Conservation (phyloP, 2,113 vertebrate genomes). For the Canis aureus region DNA sequence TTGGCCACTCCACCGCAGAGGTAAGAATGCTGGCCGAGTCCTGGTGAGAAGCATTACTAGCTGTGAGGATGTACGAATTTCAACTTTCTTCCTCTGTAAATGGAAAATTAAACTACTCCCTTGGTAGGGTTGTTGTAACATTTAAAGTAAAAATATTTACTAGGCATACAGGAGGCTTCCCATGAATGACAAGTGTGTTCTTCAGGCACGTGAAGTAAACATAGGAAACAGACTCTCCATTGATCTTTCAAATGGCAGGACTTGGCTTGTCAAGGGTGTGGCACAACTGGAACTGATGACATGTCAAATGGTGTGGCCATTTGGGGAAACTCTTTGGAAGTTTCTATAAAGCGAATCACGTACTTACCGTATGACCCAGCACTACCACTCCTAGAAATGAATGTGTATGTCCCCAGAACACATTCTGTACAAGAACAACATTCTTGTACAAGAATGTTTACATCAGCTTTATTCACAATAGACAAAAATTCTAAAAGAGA, state of each 20-base stretch:
- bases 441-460: not conserved
- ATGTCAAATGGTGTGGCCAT: not conserved
- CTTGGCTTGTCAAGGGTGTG: not conserved
- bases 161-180: not conserved
- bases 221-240: not conserved
- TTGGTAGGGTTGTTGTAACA: not conserved
- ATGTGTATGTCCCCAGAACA: not conserved
- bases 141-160: not conserved
- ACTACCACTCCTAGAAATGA: not conserved
- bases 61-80: not conserved
- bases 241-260: not conserved
- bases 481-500: not conserved
- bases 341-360: not conserved
- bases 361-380: not conserved
- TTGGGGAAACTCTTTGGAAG: not conserved
- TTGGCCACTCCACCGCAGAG: not conserved
- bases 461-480: not conserved
- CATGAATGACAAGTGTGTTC: not conserved
- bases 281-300: not conserved
- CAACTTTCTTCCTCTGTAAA: not conserved
- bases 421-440: no score
- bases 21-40: not conserved
- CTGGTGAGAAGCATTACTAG: not conserved
- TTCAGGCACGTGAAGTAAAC: not conserved
- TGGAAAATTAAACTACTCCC: not conserved